Conservation (phyloP, 2,113 vertebrate genomes). For the Macrotus californicus region DNA sequence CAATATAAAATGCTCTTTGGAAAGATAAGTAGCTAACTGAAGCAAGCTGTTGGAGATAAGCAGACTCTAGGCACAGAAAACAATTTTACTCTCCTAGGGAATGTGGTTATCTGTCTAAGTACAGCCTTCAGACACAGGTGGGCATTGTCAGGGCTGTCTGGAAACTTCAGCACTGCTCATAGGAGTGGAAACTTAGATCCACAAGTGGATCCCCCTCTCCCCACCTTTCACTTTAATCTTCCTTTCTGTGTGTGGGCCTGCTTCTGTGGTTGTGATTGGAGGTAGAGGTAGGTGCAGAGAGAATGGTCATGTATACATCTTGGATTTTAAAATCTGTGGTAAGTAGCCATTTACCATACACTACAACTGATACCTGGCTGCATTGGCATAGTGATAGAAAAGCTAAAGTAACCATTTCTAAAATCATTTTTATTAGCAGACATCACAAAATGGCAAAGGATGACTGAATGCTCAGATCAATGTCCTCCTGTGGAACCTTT, state of each 20-base stretch:
- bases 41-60: background rate
- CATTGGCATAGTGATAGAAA: background rate
- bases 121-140: background rate
- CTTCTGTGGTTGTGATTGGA: background rate
- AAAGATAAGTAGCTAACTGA: background rate
- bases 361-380: constrained; percentile 29
- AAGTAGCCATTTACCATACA: background rate
- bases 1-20: background rate
- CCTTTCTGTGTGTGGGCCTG: background rate
- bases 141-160: background rate
- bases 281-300: rapidly evolving
- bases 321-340: background rate
- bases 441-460: constrained; percentile 75
- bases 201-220: background rate
- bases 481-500: constrained; percentile 78
- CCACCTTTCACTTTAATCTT: background rate
- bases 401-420: constrained; percentile 54
- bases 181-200: background rate
- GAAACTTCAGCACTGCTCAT: background rate
- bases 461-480: constrained; percentile 75
- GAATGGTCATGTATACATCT: background rate
- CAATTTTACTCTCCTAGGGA: background rate
- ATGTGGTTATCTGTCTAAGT: background rate
- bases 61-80: background rate
- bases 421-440: constrained; percentile 73